Conservation (phyloP, 2,113 vertebrate genomes). For the Verasper variegatus region DNA sequence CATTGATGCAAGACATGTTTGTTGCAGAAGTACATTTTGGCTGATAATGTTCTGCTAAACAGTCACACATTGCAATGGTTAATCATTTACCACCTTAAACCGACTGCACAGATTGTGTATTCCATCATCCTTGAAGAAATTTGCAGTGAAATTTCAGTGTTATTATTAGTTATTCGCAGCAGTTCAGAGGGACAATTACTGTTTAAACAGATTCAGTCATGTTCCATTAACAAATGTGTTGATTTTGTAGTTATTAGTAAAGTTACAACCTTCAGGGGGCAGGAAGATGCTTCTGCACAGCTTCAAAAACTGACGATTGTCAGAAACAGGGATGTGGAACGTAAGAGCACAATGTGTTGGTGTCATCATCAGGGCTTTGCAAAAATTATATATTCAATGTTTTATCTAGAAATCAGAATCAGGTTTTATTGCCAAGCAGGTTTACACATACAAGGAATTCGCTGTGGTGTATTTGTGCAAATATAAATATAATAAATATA, state of each 20-base stretch:
- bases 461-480: too few relatives aligned
- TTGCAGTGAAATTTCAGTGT: background rate
- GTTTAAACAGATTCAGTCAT: too few relatives aligned
- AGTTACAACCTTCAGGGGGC: background rate
- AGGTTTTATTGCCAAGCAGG: too few relatives aligned
- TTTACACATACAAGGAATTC: too few relatives aligned
- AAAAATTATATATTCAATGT: constrained; percentile 4
- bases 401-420: too few relatives aligned
- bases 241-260: background rate
- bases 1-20: background rate
- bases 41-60: background rate
- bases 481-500: too few relatives aligned
- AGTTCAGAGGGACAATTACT: background rate
- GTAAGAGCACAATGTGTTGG: background rate
- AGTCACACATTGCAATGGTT: background rate
- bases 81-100: background rate
- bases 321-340: background rate
- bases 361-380: background rate
- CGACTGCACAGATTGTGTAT: background rate
- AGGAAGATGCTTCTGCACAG: too few relatives aligned
- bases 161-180: background rate
- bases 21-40: background rate
- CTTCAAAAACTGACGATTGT: background rate
- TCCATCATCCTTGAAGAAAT: background rate
- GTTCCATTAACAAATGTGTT: background rate